Evolutionary conservation across 2,797 vertebrate genomes (phyloP), one percentile per base, ranked within the genome.

Genomic region (Austrolebias charrua): DNA sequence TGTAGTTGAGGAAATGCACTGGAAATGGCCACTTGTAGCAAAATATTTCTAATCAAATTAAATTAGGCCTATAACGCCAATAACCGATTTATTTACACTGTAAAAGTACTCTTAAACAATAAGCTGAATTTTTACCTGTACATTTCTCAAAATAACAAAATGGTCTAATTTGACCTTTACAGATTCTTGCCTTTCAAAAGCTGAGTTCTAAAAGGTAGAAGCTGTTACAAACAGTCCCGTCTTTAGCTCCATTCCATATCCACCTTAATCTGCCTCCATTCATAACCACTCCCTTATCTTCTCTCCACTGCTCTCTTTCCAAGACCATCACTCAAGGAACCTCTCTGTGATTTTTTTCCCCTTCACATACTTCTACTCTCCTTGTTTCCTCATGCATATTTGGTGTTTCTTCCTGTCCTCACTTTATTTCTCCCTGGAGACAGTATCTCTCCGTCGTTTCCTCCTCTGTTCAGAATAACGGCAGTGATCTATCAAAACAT

Each of bases 381-480:
- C 47, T 88, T 81, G 65, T 78, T 81, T 64, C 60, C 47, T 77
- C 81, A 71, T 82, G 71, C 72, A 81, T 85, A 84, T 83, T 81
- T 69, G 48, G 66, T 69, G 62, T 79, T 73, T 68, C 64, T 66
- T 73, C 66, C 69, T 60, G 73, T 73, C 73, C 63, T 77, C 65
- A 54, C 79, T 73, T 71, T 81, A 78, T 78, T 78, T 72, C 56
- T 80, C 35, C 83, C 57, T 7, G 43, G 67, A 87, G 76, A 82
- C 74, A 78, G 73, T 79, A 73, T 73, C 67, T 69, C 78, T 67
- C 60, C 62, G 60, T 76, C 64, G 80, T 57, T 62, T 55, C 38
- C 20, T 65, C 54, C 61, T 55, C 48, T 43, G 66, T 73, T 82
- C 76, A 53, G 69, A 85, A 78, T 76, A 84, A 82, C 70, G 71